Evolutionary conservation across 2,888 invertebrate species (phyloP).

Genomic region (Phortica okadai): DNA sequence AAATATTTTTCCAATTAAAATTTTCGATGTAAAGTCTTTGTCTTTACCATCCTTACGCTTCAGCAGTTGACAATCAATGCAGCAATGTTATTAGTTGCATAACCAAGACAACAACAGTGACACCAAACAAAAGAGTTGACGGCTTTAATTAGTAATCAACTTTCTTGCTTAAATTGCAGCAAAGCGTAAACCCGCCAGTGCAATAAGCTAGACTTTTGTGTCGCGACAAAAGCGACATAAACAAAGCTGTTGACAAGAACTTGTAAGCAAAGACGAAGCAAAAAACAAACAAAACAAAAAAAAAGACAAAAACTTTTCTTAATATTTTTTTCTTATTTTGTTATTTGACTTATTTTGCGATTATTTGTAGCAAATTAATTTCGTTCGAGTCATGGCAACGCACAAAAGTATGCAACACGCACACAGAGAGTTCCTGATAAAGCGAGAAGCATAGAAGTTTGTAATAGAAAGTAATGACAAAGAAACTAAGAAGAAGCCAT

Average conservation of each 20-base stretch:
- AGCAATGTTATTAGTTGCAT: constrained; percentile 24
- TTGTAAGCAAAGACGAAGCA: neutral
- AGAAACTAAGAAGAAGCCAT: neutral
- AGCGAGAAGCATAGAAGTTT: neutral
- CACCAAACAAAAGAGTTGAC: neutral
- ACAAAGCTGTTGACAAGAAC: constrained; percentile 15
- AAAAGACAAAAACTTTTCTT: neutral
- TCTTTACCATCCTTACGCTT: no score
- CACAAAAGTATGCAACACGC: constrained; percentile 30
- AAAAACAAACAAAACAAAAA: neutral
- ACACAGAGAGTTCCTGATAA: neutral
- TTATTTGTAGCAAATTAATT: constrained; percentile 35
- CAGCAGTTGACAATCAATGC: no score
- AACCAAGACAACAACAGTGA: constrained; percentile 26
- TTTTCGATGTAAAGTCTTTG: no score
- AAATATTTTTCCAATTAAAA: no score
- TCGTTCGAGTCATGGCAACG: constrained; percentile 32
- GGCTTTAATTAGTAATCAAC: constrained; percentile 30
- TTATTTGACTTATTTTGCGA: constrained; percentile 33
- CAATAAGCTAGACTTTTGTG: neutral
- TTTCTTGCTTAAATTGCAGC: constrained; percentile 24
- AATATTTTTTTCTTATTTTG: neutral
- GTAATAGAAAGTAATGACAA: neutral
- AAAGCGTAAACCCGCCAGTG: constrained; percentile 2
- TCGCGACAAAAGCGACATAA: neutral